Evolutionary conservation across 2,797 vertebrate species (phyloP).

Genomic region (Chrysocyon brachyurus): DNA sequence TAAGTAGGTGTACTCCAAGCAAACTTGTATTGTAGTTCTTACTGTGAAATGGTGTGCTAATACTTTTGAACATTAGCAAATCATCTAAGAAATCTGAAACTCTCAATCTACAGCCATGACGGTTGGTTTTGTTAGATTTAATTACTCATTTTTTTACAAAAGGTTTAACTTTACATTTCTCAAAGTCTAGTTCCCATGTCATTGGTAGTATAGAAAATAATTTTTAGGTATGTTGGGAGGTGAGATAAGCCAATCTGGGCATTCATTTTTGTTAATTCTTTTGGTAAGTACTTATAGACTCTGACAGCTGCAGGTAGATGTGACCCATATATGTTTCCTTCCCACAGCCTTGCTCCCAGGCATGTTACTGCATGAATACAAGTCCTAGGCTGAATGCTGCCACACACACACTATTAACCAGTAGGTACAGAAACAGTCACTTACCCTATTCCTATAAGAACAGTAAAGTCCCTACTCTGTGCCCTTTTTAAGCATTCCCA

Average conservation of each 20-base stretch:
- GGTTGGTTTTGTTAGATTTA: constrained; percentile 22
- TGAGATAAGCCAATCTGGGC: neutral
- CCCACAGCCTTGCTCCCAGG: neutral
- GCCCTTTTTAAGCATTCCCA: neutral
- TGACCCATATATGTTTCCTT: neutral
- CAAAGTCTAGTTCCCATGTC: neutral
- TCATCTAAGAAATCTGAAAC: neutral
- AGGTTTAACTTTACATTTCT: neutral
- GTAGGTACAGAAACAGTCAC: neutral
- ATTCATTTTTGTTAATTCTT: neutral
- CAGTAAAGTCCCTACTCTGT: neutral
- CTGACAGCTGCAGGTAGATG: neutral
- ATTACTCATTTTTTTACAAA: neutral
- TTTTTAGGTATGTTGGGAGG: neutral
- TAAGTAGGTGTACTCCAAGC: neutral
- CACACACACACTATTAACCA: neutral
- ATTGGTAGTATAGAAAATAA: neutral
- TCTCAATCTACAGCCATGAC: neutral
- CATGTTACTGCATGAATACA: neutral
- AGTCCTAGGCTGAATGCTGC: neutral
- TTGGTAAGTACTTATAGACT: neutral
- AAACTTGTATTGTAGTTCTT: neutral
- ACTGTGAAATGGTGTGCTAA: neutral
- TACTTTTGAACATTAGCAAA: neutral
- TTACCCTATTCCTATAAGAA: neutral